Base-by-base conservation (phyloP, 2,888 invertebrate genomes). In the Tryphoninae sp. region DNA sequence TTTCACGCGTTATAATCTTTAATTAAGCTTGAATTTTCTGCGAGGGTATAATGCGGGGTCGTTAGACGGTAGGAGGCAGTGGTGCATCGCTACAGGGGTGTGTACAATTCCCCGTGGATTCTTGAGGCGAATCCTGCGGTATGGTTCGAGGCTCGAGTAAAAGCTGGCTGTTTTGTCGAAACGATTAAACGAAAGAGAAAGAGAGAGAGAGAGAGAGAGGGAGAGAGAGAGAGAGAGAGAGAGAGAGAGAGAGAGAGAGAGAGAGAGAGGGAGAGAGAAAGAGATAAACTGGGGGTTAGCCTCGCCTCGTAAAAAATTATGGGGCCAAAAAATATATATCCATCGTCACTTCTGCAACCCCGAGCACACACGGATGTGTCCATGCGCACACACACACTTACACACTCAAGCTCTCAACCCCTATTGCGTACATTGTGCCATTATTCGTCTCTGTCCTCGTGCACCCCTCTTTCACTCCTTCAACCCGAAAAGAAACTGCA, bases 1-100 rank as follows among this genome's bases (percentile, higher is more conserved):
- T 89, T 89, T 89, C 86, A 87, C 88, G 87, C 89, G 86, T 89
- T 89, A 89, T 89, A 88, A 89, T 90, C 87, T 89, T 90, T 89
- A 90, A 90, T 90, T 89, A 89, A 89, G 87, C 82, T 80, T 86
- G 87, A 85, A 33, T 88, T 87, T 87, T 87, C 88, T 86, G 81
- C 80, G 81, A 72, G 86, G 82, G 86, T 86, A 87, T 88, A 89
- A 89, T 88, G 86, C 86, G 85, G 84, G 85, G 84, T 89, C 87
- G 87, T 89, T 89, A 88, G 86, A 88, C 86, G 86, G 84, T 79
- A 82, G 78, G 82, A 81, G 68, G 82, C 68, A 51, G 51, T 51
- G n/a, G 51, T 51, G 13, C 6, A 16, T 13, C n/a, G 51, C 55
- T 40, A 72, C 65, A 72, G 53, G 45, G 78, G 67, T 77, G 75